A percentile compares a stretch with the other conserved stretches of the same genome.
These are phyloP conservation scores for Leptocoma aspasia DNA, from an alignment of 2,113 vertebrate genomes.

Conservation along the genomic window DNA sequence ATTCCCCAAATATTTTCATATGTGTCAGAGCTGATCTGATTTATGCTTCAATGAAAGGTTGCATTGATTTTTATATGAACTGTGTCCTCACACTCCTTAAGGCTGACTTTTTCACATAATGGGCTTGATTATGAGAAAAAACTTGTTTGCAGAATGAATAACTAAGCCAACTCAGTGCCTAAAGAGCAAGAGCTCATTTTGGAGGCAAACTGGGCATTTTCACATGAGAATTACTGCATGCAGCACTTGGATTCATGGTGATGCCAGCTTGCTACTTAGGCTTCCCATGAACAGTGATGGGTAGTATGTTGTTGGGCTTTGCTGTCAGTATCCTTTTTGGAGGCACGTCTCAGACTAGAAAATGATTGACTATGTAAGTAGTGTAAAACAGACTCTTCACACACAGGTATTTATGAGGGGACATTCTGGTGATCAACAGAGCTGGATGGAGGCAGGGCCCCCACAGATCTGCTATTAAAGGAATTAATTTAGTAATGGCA, in stretches of 20 bases:
- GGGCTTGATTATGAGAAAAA: background rate
- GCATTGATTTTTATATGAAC: constrained; percentile 9
- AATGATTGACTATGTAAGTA: background rate
- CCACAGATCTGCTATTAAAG: background rate
- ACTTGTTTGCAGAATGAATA: background rate
- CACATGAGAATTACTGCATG: background rate
- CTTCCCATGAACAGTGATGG: background rate
- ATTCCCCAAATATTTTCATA: constrained; percentile 36
- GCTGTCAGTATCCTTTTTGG: background rate
- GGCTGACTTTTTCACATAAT: background rate
- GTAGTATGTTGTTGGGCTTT: background rate
- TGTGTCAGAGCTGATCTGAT: background rate
- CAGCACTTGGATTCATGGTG: background rate
- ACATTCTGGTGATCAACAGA: background rate
- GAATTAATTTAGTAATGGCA: background rate
- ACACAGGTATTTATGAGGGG: background rate
- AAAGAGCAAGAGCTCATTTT: background rate
- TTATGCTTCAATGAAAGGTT: constrained; percentile 36
- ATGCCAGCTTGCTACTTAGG: background rate
- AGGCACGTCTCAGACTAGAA: background rate
- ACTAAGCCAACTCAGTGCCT: background rate
- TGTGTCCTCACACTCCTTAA: background rate
- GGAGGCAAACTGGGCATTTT: background rate
- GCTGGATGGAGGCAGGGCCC: background rate
- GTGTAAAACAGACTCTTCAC: background rate